Evolutionary conservation across 2,113 vertebrate species (phyloP).

Genomic region (Cephalophus harveyi): DNA sequence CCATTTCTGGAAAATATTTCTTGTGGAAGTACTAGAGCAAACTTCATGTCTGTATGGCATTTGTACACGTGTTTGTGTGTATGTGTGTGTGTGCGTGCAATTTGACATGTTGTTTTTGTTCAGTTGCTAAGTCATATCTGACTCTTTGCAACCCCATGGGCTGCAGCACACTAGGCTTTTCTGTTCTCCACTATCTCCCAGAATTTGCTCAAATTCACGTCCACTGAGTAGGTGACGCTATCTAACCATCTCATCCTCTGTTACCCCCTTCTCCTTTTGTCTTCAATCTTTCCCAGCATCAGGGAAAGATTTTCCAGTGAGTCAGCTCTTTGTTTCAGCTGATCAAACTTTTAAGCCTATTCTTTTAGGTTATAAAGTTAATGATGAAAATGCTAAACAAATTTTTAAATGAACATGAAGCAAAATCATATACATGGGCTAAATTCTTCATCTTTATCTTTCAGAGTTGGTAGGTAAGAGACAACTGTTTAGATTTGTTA

Average conservation of each 20-base stretch:
- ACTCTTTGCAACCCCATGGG: not conserved
- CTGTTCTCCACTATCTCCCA: not conserved
- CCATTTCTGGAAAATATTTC: not conserved
- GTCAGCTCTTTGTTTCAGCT: not conserved
- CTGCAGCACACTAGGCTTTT: not conserved
- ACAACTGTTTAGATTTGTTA: not conserved
- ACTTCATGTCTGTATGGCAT: not conserved
- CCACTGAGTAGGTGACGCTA: not conserved
- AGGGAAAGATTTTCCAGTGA: not conserved
- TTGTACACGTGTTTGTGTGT: not conserved
- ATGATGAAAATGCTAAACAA: not conserved
- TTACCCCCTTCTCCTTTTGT: not conserved
- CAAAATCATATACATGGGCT: not conserved
- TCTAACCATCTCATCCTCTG: not conserved
- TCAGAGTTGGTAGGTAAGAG: not conserved
- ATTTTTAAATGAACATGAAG: not conserved
- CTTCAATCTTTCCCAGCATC: not conserved
- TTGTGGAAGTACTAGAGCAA: not conserved
- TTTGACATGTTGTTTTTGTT: not conserved
- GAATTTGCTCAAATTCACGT: not conserved
- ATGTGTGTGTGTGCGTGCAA: fast-evolving
- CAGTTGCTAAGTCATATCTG: not conserved
- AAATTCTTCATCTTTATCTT: not conserved
- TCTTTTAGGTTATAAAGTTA: not conserved
- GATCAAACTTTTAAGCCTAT: not conserved